Evolutionary conservation across 2,888 invertebrate species (phyloP), one percentile per base, ranked within the genome.

Genomic region (Branchellion lobata): DNA sequence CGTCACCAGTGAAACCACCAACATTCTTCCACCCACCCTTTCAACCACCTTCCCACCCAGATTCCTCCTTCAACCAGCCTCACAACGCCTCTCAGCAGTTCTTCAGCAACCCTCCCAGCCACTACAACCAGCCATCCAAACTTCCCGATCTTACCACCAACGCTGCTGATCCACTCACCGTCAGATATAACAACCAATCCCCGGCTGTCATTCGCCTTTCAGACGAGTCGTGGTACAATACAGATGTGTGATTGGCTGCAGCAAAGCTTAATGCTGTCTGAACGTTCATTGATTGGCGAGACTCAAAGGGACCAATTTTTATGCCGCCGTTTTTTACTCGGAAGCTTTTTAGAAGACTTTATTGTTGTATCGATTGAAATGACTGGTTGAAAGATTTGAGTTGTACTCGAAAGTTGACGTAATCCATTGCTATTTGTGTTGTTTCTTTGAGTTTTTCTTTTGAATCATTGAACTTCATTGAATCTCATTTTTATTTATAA

Each of bases 221-320:
- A 29, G 77, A 33, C 11, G 77, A 65, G 57, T 65, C 77, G 11
- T 77, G 77, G 77, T 77, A 31, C 65, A 77, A 77, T 53, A 77
- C 77, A 2, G 77, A 77, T 34, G 77, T 77, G 21, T 77, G 65
- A 77, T 29, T n/a, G 5, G 65, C n/a, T n/a, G n/a, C n/a, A n/a
- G n/a, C n/a, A n/a, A n/a, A n/a, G n/a, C n/a, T n/a, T n/a, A n/a
- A n/a, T n/a, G n/a, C n/a, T n/a, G n/a, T n/a, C n/a, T n/a, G n/a
- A n/a, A n/a, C n/a, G n/a, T n/a, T n/a, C n/a, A n/a, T n/a, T n/a
- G n/a, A n/a, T n/a, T n/a, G n/a, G n/a, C n/a, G n/a, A n/a, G n/a
- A n/a, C n/a, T n/a, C n/a, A n/a, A n/a, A n/a, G n/a, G n/a, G n/a
- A n/a, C n/a, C n/a, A n/a, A n/a, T n/a, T n/a, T n/a, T n/a, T n/a